Conservation (phyloP, 1,140 invertebrate genomes). For the Drosophila novamexicana region DNA sequence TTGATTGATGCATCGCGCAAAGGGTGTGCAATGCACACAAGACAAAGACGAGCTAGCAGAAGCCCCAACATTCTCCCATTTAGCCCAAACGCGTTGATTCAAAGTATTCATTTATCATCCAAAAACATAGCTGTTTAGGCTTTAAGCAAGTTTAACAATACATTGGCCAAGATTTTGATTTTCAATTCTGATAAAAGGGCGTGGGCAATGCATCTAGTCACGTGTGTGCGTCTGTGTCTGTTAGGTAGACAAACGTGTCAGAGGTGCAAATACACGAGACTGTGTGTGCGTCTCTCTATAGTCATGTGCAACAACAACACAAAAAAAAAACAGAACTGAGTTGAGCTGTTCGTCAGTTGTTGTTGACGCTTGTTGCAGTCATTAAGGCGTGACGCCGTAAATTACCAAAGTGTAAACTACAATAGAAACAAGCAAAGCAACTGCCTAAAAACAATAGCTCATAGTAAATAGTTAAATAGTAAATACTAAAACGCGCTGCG, state of each 20-base stretch:
- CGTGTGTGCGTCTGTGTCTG: slow-evolving; percentile 14
- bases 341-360: slow-evolving; percentile 35
- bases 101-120: neutral
- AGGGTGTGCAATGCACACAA: slow-evolving; percentile 26
- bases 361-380: slow-evolving; percentile 61
- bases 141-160: neutral
- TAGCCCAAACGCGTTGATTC: neutral
- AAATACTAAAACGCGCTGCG: slow-evolving; percentile 40
- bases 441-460: slow-evolving; percentile 61
- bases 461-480: slow-evolving; percentile 26
- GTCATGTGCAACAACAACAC: slow-evolving; percentile 50
- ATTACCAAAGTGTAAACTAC: slow-evolving; percentile 74
- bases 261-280: slow-evolving; percentile 22
- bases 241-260: slow-evolving; percentile 24
- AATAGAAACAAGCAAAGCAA: slow-evolving; percentile 47
- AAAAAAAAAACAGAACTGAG: slow-evolving; percentile 10
- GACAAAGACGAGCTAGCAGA: neutral
- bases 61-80: too few relatives aligned
- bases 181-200: slow-evolving; percentile 58
- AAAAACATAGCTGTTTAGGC: neutral
- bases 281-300: slow-evolving; percentile 35
- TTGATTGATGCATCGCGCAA: slow-evolving; percentile 67
- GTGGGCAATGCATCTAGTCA: slow-evolving; percentile 43
- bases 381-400: slow-evolving; percentile 79
- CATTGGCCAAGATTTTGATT: slow-evolving; percentile 17